Conservation (phyloP, 1,140 invertebrate species). For the Drosophila mauritiana region DNA sequence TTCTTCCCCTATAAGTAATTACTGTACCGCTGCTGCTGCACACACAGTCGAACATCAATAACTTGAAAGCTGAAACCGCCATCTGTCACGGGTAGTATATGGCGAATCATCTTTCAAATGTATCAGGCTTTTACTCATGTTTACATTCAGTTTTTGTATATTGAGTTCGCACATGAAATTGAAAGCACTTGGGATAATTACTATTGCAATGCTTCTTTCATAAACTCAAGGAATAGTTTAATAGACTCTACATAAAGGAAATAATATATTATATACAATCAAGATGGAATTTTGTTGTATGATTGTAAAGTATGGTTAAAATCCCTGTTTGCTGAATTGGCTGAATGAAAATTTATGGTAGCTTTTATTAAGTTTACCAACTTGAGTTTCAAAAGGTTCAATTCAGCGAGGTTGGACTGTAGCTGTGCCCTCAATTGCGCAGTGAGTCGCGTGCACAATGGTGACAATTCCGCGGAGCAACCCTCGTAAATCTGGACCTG, state of each 20-base stretch:
- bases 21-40: conserved; percentile 9
- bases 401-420: conserved; percentile 6
- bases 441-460: conserved; percentile 56
- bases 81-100: background rate
- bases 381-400: background rate
- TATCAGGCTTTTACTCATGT: background rate
- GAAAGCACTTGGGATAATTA: too few relatives aligned
- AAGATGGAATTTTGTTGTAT: too few relatives aligned
- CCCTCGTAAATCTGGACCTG: conserved; percentile 19
- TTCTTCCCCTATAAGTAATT: conserved; percentile 24
- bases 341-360: background rate
- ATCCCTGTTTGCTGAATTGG: background rate
- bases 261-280: too few relatives aligned
- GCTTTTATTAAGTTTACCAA: background rate
- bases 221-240: too few relatives aligned
- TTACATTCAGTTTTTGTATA: background rate
- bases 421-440: conserved; percentile 58
- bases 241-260: too few relatives aligned
- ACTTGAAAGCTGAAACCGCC: conserved; percentile 18
- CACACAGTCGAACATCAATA: conserved; percentile 14
- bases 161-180: too few relatives aligned
- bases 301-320: too few relatives aligned
- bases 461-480: conserved; percentile 49
- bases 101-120: background rate
- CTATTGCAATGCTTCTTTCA: too few relatives aligned